These are phyloP conservation scores for Pangasianodon hypophthalmus DNA, from an alignment of 2,113 vertebrate species.

Conservation along the genomic window DNA sequence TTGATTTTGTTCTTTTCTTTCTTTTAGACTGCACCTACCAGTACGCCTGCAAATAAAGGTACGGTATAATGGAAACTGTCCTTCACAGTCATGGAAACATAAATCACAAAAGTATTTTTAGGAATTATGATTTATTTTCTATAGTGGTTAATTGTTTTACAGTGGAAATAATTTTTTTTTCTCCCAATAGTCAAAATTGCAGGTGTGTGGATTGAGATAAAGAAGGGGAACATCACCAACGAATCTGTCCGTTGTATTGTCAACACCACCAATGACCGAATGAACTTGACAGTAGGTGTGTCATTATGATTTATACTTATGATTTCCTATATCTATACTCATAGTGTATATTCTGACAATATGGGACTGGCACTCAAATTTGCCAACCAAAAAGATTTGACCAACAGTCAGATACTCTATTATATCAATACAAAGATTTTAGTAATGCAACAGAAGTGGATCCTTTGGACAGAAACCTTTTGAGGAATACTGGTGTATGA, in stretches of 20 bases:
- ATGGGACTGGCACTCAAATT: neutral
- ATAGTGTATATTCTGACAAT: neutral
- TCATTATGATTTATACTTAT: neutral
- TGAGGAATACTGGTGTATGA: neutral
- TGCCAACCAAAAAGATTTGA: neutral
- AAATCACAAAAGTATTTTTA: neutral
- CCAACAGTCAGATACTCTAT: neutral
- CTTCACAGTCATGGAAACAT: neutral
- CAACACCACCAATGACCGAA: constrained; percentile 59
- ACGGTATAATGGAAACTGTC: neutral
- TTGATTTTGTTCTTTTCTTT: neutral
- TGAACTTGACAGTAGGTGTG: constrained; percentile 57
- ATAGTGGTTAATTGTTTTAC: neutral
- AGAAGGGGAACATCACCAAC: constrained; percentile 57
- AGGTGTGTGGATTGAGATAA: constrained; percentile 58
- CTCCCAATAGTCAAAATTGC: constrained; percentile 54
- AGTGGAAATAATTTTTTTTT: neutral
- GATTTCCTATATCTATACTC: neutral
- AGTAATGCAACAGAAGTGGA: neutral
- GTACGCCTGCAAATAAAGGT: constrained; percentile 53
- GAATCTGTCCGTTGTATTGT: constrained; percentile 62
- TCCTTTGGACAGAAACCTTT: neutral
- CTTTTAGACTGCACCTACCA: neutral
- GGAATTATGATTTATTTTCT: neutral
- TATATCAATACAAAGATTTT: neutral